Base-by-base conservation (phyloP, 2,797 vertebrate genomes). In the Poecilia wingei region DNA sequence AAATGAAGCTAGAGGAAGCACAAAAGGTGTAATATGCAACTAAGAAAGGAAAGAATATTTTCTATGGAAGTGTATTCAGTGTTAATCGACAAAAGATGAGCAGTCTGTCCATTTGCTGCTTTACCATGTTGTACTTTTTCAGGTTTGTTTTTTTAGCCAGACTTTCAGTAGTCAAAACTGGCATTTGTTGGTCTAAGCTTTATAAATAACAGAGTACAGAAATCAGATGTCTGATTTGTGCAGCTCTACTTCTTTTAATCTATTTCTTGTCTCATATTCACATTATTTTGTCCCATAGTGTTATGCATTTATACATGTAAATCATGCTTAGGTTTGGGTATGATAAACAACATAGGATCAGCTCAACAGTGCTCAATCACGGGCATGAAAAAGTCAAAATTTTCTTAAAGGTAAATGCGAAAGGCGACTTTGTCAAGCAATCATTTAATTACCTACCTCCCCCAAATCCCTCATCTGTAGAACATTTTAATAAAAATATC, bases 181-280 rank as follows among this genome's bases (percentile, higher is more conserved):
- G 36, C 25, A 68, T 28, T 14, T 69, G 39, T 41, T 69, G 39
- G 22, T 39, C 36, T 13, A n/a, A 70, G 22, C 12, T 45, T 70
- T 70, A 45, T 70, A 10, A 70, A 70, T n/a, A 69, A 9, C 36
- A 69, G 39, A 69, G 22, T 25, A 8, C 64, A 69, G 66, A 69
- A 69, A 45, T 70, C 68, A 70, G 41, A 70, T 28, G 41, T 68
- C 36, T 25, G 64, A 68, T 64, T 18, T 16, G 31, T 41, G 36
- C 36, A 41, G 64, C 12, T n/a, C 41, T 45, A 16, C 22, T 6
- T n/a, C 1, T 45, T 43, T 45, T 45, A 41, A 14, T n/a, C 41
- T 16, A 43, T n/a, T 70, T 45, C 13, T 45, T 70, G 12, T n/a
- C 68, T 70, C 6, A 41, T 28, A n/a, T 70, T 70, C 68, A 43